Conservation (phyloP, 2,888 invertebrate genomes). For the Nephrotoma appendiculata region DNA sequence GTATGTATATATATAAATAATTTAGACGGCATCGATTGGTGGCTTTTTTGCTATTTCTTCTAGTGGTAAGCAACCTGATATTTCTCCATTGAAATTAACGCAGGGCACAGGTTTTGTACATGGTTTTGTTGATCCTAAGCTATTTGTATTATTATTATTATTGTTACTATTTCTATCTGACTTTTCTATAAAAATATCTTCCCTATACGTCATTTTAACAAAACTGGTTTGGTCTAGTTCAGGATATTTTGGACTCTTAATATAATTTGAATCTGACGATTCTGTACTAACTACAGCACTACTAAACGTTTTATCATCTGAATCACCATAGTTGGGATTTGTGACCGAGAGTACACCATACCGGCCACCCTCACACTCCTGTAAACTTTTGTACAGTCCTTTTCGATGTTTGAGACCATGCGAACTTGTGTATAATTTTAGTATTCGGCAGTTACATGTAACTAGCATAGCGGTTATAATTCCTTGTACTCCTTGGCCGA, state of each 20-base stretch:
- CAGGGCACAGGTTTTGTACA: neutral
- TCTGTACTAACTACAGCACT: slow-evolving; percentile 5
- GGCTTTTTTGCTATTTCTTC: neutral
- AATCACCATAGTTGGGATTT: slow-evolving; percentile 18
- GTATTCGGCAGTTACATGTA: slow-evolving; percentile 43
- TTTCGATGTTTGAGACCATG: slow-evolving; percentile 17
- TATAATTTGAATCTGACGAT: slow-evolving; percentile 3
- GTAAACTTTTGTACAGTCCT: slow-evolving; percentile 17
- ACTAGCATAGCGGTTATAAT: slow-evolving; percentile 45
- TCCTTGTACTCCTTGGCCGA: slow-evolving; percentile 37
- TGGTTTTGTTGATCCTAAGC: neutral
- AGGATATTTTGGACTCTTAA: neutral
- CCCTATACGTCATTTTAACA: slow-evolving; percentile 16
- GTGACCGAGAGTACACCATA: slow-evolving; percentile 19
- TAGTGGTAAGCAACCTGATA: neutral
- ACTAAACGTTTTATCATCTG: slow-evolving; percentile 10
- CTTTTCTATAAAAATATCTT: slow-evolving; percentile 16
- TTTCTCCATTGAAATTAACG: neutral
- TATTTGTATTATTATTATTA: neutral
- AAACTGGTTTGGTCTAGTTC: slow-evolving; percentile 10
- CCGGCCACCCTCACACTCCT: slow-evolving; percentile 19
- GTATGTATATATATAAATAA: neutral
- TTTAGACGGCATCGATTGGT: slow-evolving; percentile 1
- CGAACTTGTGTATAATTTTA: slow-evolving; percentile 18
- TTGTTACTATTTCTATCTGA: neutral